Conservation (phyloP, 2,797 vertebrate genomes). For the Pelobates cultripes region DNA sequence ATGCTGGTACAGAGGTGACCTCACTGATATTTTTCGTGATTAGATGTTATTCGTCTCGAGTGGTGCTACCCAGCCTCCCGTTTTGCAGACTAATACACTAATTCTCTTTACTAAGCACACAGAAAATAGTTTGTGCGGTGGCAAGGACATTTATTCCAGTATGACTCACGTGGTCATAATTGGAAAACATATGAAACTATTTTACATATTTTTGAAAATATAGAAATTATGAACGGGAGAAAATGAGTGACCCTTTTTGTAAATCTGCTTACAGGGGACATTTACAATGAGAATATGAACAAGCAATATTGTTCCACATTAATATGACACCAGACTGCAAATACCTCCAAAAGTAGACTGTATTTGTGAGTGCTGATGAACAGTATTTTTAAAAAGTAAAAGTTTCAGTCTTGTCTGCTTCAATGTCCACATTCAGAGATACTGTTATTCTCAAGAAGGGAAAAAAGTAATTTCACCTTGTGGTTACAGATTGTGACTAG, state of each 20-base stretch:
- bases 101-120: slow-evolving; percentile 43
- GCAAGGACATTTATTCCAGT: slow-evolving; percentile 37
- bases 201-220: slow-evolving; percentile 18
- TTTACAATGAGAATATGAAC: not conserved
- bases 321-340: too few species aligned
- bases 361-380: too few species aligned
- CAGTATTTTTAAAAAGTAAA: too few species aligned
- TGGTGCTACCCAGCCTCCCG: not conserved
- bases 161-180: slow-evolving; percentile 21
- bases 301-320: too few species aligned
- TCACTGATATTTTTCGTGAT: slow-evolving; percentile 8
- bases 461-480: too few species aligned
- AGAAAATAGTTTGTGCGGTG: slow-evolving; percentile 1
- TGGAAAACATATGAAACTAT: slow-evolving; percentile 17
- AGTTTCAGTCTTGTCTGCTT: too few species aligned
- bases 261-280: not conserved
- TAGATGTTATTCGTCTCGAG: slow-evolving; percentile 40
- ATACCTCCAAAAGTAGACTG: too few species aligned
- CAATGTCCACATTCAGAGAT: too few species aligned
- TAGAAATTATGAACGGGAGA: not conserved
- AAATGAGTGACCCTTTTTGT: not conserved
- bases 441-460: too few species aligned
- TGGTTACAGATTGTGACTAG: too few species aligned
- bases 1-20: slow-evolving; percentile 52
- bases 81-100: slow-evolving; percentile 31